Conservation (phyloP, 2,888 invertebrate species). For the Drosophila prostipennis region DNA sequence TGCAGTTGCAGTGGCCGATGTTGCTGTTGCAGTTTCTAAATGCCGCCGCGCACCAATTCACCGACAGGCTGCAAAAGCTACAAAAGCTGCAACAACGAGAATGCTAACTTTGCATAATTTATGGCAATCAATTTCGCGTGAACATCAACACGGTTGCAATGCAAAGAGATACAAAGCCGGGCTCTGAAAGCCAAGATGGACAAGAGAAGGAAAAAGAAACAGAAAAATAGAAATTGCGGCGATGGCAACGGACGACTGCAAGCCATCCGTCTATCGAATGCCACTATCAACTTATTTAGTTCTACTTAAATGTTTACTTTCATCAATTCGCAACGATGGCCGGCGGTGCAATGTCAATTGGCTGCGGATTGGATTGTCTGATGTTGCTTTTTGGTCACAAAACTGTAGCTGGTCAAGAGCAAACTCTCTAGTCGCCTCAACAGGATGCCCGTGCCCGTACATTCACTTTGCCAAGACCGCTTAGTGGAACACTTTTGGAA, state of each 20-base stretch:
- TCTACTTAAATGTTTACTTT: conserved; percentile 54
- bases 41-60: conserved; percentile 59
- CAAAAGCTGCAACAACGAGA: conserved; percentile 38
- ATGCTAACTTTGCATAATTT: conserved; percentile 64
- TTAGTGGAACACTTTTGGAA: conserved; percentile 26
- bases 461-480: conserved; percentile 38
- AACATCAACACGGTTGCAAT: conserved; percentile 48
- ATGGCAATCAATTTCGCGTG: conserved; percentile 67
- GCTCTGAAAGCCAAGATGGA: conserved; percentile 2
- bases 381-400: conserved; percentile 46
- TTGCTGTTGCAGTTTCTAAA: conserved; percentile 51
- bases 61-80: conserved; percentile 31
- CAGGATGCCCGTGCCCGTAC: conserved; percentile 38
- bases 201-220: not conserved
- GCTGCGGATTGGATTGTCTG: conserved; percentile 31
- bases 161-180: conserved; percentile 30
- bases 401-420: conserved; percentile 33
- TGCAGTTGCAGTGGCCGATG: conserved; percentile 17
- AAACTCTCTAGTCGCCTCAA: conserved; percentile 17
- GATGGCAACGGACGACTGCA: conserved; percentile 9
- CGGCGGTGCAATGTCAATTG: conserved; percentile 37
- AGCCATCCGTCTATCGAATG: conserved; percentile 35
- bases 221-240: conserved; percentile 37
- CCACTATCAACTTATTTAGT: conserved; percentile 51
- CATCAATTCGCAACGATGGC: conserved; percentile 39